A percentile compares a stretch with the other conserved stretches of the same genome.
phyloP scores from a whole-genome alignment of 2,888 invertebrate species.

The Lamellibrachia columna region DNA sequence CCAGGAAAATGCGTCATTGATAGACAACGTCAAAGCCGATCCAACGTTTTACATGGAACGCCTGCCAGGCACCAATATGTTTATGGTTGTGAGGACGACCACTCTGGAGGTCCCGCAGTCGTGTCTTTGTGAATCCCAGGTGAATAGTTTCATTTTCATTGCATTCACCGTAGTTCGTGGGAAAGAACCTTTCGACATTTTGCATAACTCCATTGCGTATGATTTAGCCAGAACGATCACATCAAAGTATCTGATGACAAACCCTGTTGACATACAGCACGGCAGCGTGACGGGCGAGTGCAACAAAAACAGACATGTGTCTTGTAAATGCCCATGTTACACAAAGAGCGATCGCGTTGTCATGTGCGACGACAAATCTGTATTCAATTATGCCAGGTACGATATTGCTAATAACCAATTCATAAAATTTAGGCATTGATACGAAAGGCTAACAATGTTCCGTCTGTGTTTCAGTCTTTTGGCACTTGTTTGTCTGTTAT shows the following conservation, averaged over 20 bases:
- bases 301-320: background rate
- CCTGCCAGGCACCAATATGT: background rate
- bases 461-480: too few species aligned
- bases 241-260: too few species aligned
- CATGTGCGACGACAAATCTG: background rate
- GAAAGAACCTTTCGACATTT: background rate
- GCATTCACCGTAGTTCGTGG: background rate
- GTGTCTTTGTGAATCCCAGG: background rate
- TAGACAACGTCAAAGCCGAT: background rate
- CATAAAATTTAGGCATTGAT: too few species aligned
- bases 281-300: background rate
- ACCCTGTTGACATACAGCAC: background rate
- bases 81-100: background rate
- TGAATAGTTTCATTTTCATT: background rate
- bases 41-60: background rate
- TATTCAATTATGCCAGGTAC: background rate
- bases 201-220: too few species aligned
- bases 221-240: too few species aligned
- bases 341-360: background rate
- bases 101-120: background rate
- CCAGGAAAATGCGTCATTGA: background rate
- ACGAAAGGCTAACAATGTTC: too few species aligned
- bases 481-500: too few species aligned
- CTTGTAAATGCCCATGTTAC: background rate
- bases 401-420: background rate